Base-by-base conservation (phyloP, 2,797 vertebrate species). In the Threskiornis aethiopicus region DNA sequence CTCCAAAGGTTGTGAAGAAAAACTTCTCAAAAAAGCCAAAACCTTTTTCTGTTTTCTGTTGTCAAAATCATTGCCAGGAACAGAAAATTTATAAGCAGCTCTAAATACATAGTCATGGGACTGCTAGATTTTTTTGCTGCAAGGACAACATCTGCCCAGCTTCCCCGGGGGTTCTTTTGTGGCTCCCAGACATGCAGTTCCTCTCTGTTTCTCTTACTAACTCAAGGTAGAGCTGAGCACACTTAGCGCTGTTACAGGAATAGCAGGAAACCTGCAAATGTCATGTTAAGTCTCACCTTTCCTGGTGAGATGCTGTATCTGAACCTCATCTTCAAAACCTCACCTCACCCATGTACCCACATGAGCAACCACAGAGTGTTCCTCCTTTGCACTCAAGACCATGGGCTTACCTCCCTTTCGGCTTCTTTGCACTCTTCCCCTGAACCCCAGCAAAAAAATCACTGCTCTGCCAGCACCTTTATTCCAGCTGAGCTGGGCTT, bases 301-400 rank as follows among this genome's bases (percentile, higher is more conserved):
- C 70, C 78, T 85, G 59, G 66, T 59, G 81, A 85, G 76, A 26
- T 84, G 39, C 22, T 78, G 61, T 47, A 41, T 62, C 77, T 78
- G 87, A 94, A 85, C 67, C 93, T 96, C 92, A 77, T 51, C 67
- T 73, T 41, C 64, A 57, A 87, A 85, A 9, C 81, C 72, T 94
- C 52, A 37, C 52, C 61, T 93, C 81, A 5, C 18, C 70, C 41
- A 3, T 26, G 67, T 49, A 80, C 94, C 94, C 86, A 35, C 90
- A 69, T 6, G 29, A 61, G 70, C 78, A 87, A 66, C 90, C 88
- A 24, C 90, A 86, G 80, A 21, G 44, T 1, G 59, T 72, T 90
- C 65, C 52, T 91, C 62, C 87, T 76, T 42, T 59, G 66, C 58
- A 5, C 65, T 33, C 28, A 14, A 33, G 84, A 13, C 81, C 6